Evolutionary conservation across 2,797 vertebrate genomes (phyloP).

Genomic region (Streptopelia turtur): DNA sequence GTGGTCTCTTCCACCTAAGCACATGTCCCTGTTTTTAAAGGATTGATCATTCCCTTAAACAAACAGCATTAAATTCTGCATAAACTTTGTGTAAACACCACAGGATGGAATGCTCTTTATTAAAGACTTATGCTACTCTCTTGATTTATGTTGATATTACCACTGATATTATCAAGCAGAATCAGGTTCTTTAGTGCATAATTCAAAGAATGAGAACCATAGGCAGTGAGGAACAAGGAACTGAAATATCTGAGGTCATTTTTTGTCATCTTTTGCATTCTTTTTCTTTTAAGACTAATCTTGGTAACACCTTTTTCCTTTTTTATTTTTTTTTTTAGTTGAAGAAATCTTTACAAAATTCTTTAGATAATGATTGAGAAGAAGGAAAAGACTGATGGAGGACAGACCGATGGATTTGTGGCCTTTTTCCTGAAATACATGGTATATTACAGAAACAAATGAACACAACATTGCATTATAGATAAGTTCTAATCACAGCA

Average conservation of each 20-base stretch:
- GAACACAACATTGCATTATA: neutral
- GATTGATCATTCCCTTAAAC: neutral
- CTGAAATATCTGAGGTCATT: neutral
- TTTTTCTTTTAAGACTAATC: neutral
- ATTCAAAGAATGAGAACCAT: neutral
- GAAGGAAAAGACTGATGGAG: constrained; percentile 14
- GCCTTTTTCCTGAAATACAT: neutral
- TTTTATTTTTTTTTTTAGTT: neutral
- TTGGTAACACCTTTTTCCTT: neutral
- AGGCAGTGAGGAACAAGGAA: neutral
- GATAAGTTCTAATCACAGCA: neutral
- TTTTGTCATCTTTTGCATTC: neutral
- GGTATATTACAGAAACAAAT: neutral
- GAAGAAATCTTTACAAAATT: constrained; percentile 52
- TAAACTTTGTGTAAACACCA: neutral
- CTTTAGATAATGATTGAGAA: neutral
- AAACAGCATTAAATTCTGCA: neutral
- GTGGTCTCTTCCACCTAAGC: neutral
- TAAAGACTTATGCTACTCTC: neutral
- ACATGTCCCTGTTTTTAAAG: neutral
- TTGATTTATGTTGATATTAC: neutral
- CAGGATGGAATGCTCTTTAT: neutral
- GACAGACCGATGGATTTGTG: neutral
- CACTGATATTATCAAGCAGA: neutral
- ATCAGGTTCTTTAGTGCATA: neutral